These are phyloP conservation scores for Australoheros scitulus DNA, from an alignment of 2,113 vertebrate genomes.

Conservation along the genomic window DNA sequence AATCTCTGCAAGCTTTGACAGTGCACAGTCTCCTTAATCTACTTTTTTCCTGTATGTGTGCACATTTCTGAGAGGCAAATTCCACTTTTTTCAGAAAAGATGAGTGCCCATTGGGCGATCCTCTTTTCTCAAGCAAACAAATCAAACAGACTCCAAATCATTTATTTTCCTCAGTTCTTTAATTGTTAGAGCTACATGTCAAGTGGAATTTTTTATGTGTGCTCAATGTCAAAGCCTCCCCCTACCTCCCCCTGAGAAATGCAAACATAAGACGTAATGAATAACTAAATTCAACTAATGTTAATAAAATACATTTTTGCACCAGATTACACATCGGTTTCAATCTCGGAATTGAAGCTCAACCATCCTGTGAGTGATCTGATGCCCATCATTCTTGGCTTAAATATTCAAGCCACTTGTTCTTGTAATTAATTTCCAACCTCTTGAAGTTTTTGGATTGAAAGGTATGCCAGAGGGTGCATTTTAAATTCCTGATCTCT, in stretches of 20 bases:
- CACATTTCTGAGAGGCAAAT: constrained; percentile 50
- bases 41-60: constrained; percentile 22
- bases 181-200: constrained; percentile 27
- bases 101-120: constrained; percentile 37
- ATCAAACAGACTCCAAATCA: constrained; percentile 53
- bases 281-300: constrained; percentile 65
- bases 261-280: constrained; percentile 70
- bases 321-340: constrained; percentile 34
- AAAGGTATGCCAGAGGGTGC: constrained; percentile 72
- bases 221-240: constrained; percentile 62
- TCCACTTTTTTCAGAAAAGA: constrained; percentile 23
- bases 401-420: constrained; percentile 55
- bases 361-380: constrained; percentile 34
- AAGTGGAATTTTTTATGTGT: constrained; percentile 46
- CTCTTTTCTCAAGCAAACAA: constrained; percentile 51
- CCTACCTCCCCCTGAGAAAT: constrained; percentile 41
- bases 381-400: constrained; percentile 42
- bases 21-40: background rate
- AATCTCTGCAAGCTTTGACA: constrained; percentile 40
- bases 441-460: constrained; percentile 57
- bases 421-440: constrained; percentile 64
- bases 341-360: constrained; percentile 41
- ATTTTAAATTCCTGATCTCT: constrained; percentile 58
- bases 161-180: constrained; percentile 49
- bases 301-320: constrained; percentile 61